Conservation (phyloP, 2,113 vertebrate genomes). For the Saimiri boliviensis region DNA sequence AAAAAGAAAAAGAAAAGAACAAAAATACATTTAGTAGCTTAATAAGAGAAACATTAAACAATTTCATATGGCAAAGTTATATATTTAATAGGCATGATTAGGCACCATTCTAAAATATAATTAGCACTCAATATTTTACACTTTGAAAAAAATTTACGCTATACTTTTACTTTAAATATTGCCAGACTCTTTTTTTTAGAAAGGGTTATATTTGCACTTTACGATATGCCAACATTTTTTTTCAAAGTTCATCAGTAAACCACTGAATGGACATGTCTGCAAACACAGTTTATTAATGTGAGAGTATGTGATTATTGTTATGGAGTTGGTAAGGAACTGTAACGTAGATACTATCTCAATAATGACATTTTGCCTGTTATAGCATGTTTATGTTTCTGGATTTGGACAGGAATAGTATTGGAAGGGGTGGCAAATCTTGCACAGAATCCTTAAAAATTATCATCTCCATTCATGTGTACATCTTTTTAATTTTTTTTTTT, state of each 20-base stretch:
- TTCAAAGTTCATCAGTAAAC: background rate
- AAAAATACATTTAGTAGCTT: background rate
- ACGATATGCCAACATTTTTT: background rate
- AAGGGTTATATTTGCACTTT: background rate
- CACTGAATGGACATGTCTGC: background rate
- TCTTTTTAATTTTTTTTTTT: too few species aligned
- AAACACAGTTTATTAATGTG: background rate
- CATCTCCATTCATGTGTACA: background rate
- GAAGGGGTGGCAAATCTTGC: background rate
- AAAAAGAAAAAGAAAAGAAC: too few species aligned
- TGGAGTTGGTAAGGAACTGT: background rate
- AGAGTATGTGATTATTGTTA: background rate
- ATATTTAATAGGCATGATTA: background rate
- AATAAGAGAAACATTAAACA: background rate
- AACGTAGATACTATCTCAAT: background rate
- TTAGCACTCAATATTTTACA: background rate
- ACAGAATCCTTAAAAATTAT: background rate
- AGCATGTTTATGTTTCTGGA: background rate
- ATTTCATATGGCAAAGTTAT: conserved; percentile 36
- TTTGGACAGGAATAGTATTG: background rate
- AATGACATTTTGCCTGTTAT: background rate
- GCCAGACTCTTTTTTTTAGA: background rate
- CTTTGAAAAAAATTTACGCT: conserved; percentile 21
- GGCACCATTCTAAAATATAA: background rate
- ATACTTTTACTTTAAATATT: conserved; percentile 47